Base-by-base conservation (phyloP, 2,888 invertebrate genomes). In the Euspilapteryx auroguttella region DNA sequence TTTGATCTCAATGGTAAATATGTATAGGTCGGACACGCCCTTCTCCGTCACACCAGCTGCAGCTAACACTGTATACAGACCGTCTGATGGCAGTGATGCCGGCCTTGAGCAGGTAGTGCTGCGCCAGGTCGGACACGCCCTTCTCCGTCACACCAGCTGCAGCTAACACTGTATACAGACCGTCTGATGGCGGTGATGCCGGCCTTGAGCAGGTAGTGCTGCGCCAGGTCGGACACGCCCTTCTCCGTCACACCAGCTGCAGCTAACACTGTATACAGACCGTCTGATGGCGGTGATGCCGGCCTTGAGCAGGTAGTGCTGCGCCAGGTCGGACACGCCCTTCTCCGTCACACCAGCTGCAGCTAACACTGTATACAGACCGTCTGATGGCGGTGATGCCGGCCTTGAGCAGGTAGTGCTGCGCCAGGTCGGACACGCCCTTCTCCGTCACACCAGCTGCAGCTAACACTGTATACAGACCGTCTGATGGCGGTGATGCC, bases 121-220 rank as follows among this genome's bases (percentile, higher is more conserved):
- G 94, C 0, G 94, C 94, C 35, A 94, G 66, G 59, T 94, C 94
- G 0, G 96, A 96, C 11, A 99, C 86, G 10, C 99, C 99, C 68
- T 99, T 99, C 73, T 99, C 99, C 1, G 99, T 99, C 61, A 99
- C 94, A n/a, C n/a, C n/a, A n/a, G n/a, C n/a, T n/a, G n/a, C n/a
- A n/a, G n/a, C n/a, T n/a, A n/a, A n/a, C n/a, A n/a, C n/a, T n/a
- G n/a, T n/a, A n/a, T n/a, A n/a, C 8, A 24, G 32, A 62, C 76
- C 81, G 73, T 33, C 90, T 82, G 28, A 90, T 76, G 12, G 89
- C 89, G 0, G 86, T 87, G 31, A 87, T 85, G 33, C 85, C 86
- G 14, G 89, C 88, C 58, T 91, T 93, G 4, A 93, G 61, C 17
- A 94, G 71, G 55, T 86, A 94, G 51, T 94, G 94, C 49, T 94